Evolutionary conservation across 1,140 invertebrate species (phyloP), one percentile per base, ranked within the genome.

Genomic region (Carposina sasakii): DNA sequence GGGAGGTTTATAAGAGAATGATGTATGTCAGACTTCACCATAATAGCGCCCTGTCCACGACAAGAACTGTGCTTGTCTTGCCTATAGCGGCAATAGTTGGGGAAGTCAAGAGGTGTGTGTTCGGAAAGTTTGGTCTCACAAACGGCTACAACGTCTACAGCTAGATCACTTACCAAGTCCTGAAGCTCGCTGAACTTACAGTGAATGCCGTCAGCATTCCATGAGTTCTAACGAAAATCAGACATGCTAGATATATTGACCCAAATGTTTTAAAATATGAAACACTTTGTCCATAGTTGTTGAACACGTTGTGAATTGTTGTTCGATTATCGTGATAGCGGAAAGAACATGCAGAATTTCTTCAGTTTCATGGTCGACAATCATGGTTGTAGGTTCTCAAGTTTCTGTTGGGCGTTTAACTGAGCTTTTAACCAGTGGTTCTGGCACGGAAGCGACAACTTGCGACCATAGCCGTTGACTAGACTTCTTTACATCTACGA

Each of bases 141-240:
- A 3, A 39, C 2, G 4, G 20, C 17, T 1, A 39, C 22, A 21
- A 39, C 15, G 12, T 39, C 36, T 8, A 39, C 19, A 2, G 17
- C 8, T 13, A 39, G 4, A 10, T 20, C 19, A 26, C 24, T 16
- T 1, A 42, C 40, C 8, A 42, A 17, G 4, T 42, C 24, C 5
- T 17, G 10, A 19, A 42, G 17, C 12, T 42, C 40, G 16, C 10
- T 2, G 10, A 26, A 15, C 17, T 42, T 42, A n/a, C 12, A 12
- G 15, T 24, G 9, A 16, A 42, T 19, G 16, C 40, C 40, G 20
- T 42, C 40, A 16, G 40, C 40, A 19, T 42, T 42, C 40, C 40
- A 42, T 15, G 16, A 21, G 9, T 19, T 3, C 4, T 19, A 8
- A 6, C 17, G 16, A 3, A 39, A 9, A 3, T 16, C 9, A 39